phyloP scores from a whole-genome alignment of 2,888 invertebrate genomes.

The Xylota sylvarum region DNA sequence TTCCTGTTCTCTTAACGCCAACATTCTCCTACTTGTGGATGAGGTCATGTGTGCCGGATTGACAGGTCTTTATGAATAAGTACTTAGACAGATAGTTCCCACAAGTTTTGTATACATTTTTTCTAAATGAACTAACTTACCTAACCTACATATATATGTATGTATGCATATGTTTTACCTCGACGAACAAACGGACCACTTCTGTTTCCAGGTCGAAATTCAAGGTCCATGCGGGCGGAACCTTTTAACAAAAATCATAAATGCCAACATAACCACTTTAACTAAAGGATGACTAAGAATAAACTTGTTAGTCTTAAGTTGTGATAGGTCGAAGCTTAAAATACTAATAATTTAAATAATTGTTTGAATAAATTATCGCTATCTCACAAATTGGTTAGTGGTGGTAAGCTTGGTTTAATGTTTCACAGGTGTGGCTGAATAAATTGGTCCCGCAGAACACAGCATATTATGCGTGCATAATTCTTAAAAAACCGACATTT shows the following conservation, averaged over 20 bases:
- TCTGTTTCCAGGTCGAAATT: neutral
- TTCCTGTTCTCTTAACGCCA: no score
- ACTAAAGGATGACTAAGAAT: neutral
- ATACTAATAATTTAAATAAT: constrained; percentile 9
- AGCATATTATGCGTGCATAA: neutral
- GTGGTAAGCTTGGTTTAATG: neutral
- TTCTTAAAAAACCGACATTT: neutral
- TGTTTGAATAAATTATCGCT: constrained; percentile 12
- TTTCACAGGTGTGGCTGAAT: neutral
- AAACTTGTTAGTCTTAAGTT: no score
- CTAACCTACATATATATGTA: no score
- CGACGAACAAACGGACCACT: no score
- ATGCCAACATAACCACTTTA: constrained; percentile 5
- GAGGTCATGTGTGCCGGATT: no score
- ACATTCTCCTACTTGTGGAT: no score
- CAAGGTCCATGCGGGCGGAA: neutral
- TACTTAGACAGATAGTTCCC: no score
- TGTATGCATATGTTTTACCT: no score
- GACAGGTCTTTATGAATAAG: no score
- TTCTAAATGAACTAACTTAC: no score
- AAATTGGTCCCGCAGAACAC: neutral
- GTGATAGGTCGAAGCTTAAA: constrained; percentile 13
- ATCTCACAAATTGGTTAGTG: neutral
- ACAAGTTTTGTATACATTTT: no score
- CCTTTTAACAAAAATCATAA: neutral